Base-by-base conservation (phyloP, 2,888 invertebrate species). In the Atherix ibis region DNA sequence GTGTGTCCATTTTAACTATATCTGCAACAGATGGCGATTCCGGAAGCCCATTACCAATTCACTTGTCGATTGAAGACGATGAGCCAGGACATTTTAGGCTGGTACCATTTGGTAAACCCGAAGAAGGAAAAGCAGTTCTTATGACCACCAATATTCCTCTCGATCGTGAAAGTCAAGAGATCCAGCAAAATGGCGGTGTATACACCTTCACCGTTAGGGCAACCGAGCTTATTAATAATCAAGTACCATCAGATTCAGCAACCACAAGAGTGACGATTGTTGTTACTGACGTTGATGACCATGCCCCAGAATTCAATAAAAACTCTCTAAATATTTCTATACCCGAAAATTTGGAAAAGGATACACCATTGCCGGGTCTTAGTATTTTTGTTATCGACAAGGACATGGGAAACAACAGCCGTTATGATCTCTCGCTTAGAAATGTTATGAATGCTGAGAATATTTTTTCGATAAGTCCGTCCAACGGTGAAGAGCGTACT, bases 1-100 rank as follows among this genome's bases (percentile, higher is more conserved):
- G 70, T 19, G 70, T 70, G 3, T 68, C 72, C 30, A 71, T 85
- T 35, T 58, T 83, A 50, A 73, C 74, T 13, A 73, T 87, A 1
- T 63, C 71, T 44, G 84, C 83, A 1, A 69, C 76, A 39, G 88
- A 88, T 49, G 87, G 85, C 1, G 88, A 88, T 52, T 70, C 74
- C 4, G 84, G 83, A 0, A 73, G 76, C 45, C 73, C 77, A 0
- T 60, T 81, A 28, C 66, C 72, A 32, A 63, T 83, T 2, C 49
- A 71, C n/a, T 51, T 83, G 9, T 70, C 72, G 1, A 53, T 83
- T 10, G 78, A 80, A 52, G 74, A 73, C 26, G 83, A 83, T 37
- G 58, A 62, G 1, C 67, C 73, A 18, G 70, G 70, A 0, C 79
- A 82, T 52, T 84, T 84, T 46, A 65, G 66, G 24, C 54, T 84